Evolutionary conservation across 2,113 vertebrate genomes (phyloP).

Genomic region (Oryzias celebensis): DNA sequence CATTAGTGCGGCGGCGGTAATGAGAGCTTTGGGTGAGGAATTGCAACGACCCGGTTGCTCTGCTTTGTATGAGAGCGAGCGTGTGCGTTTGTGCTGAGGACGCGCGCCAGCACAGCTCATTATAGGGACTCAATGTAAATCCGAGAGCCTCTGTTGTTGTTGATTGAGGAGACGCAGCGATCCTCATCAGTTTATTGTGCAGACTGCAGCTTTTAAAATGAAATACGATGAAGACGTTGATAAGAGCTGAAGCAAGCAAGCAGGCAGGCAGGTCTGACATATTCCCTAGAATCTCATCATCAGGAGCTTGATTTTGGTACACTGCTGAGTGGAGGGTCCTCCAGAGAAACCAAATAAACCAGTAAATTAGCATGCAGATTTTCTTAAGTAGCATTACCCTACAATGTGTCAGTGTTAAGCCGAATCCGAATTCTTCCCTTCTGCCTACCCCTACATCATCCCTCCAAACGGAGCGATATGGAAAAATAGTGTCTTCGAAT

Average conservation of each 20-base stretch:
- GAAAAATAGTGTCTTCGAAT: too few species aligned
- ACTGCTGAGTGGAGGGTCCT: slow-evolving; percentile 15
- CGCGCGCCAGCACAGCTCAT: slow-evolving; percentile 35
- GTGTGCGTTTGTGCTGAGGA: not conserved
- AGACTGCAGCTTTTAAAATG: slow-evolving; percentile 43
- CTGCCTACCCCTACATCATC: too few species aligned
- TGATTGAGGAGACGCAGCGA: slow-evolving; percentile 50
- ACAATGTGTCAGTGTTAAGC: not conserved
- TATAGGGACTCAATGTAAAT: slow-evolving; percentile 59
- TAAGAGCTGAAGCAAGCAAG: slow-evolving; percentile 43
- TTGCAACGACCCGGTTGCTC: slow-evolving; percentile 48
- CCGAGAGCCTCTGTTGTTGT: slow-evolving; percentile 56
- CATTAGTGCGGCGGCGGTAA: slow-evolving; percentile 60
- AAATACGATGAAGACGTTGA: slow-evolving; percentile 56
- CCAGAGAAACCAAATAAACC: slow-evolving; percentile 29
- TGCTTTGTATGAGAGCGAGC: slow-evolving; percentile 14
- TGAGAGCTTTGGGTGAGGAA: slow-evolving; percentile 56
- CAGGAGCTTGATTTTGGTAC: slow-evolving; percentile 45
- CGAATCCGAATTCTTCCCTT: too few species aligned
- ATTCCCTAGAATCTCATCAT: slow-evolving; percentile 51
- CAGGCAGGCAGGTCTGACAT: slow-evolving; percentile 39
- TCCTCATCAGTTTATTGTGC: slow-evolving; percentile 47
- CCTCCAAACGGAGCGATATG: too few species aligned
- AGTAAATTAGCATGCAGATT: slow-evolving; percentile 20
- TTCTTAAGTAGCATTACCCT: not conserved